Evolutionary conservation across 2,797 vertebrate species (phyloP).

Genomic region (Peromyscus attwateri): DNA sequence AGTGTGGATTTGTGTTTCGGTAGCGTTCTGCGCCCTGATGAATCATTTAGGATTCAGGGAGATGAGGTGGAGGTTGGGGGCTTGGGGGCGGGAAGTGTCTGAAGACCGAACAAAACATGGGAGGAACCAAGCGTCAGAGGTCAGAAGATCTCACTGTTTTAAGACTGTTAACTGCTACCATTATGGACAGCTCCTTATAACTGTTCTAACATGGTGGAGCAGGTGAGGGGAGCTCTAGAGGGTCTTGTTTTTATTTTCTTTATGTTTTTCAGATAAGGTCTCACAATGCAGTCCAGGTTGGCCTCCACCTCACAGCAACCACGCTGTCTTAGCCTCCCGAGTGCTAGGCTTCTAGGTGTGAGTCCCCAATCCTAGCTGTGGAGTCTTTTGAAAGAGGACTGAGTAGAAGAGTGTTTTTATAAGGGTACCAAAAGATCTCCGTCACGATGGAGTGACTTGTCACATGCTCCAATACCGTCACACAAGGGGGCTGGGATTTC

Average conservation of each 20-base stretch:
- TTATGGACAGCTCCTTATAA: not conserved
- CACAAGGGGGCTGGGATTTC: not conserved
- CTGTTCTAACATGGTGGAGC: not conserved
- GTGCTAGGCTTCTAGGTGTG: not conserved
- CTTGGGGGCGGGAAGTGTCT: not conserved
- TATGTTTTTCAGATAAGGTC: not conserved
- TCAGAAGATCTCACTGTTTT: not conserved
- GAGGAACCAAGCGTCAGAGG: not conserved
- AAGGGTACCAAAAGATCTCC: not conserved
- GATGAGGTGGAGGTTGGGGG: not conserved
- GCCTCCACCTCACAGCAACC: not conserved
- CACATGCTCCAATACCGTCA: not conserved
- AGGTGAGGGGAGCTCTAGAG: not conserved
- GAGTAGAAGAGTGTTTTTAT: not conserved
- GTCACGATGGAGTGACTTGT: not conserved
- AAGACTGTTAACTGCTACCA: not conserved
- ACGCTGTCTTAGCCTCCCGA: too few relatives aligned
- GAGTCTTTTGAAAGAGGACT: not conserved
- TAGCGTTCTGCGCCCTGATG: constrained; percentile 19
- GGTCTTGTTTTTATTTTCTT: not conserved
- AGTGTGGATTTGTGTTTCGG: constrained; percentile 25
- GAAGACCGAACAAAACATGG: not conserved
- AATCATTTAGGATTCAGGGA: constrained; percentile 62
- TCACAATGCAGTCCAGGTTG: not conserved
- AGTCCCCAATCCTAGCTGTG: not conserved